A percentile compares a stretch with the other conserved stretches of the same genome.
These are phyloP conservation scores for Xenus cinereus DNA, from an alignment of 2,113 vertebrate genomes.

Conservation along the genomic window DNA sequence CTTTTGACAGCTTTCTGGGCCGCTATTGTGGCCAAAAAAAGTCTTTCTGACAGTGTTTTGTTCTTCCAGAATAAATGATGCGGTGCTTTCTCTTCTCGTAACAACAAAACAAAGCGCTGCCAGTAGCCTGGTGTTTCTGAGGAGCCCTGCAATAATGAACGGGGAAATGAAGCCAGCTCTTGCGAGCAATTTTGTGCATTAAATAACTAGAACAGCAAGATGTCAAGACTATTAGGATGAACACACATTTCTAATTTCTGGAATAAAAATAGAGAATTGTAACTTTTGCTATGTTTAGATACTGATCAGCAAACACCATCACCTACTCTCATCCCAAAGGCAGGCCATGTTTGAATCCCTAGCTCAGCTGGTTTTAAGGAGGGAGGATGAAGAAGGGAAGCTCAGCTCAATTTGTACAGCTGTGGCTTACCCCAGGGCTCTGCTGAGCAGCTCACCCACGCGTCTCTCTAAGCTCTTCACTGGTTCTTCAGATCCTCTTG, in stretches of 20 bases:
- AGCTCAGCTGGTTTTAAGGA: neutral
- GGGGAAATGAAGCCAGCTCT: neutral
- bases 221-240: rapidly evolving
- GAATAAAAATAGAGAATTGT: neutral
- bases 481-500: neutral
- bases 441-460: rapidly evolving
- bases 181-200: neutral
- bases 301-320: neutral
- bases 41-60: neutral
- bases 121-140: neutral
- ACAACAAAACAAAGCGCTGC: neutral
- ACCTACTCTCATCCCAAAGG: neutral
- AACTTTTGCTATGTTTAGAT: neutral
- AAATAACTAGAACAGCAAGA: neutral
- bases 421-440: neutral
- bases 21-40: neutral
- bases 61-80: neutral
- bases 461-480: rapidly evolving
- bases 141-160: neutral
- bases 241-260: rapidly evolving
- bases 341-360: neutral
- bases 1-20: neutral
- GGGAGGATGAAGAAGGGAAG: neutral
- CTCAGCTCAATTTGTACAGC: neutral
- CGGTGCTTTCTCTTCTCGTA: neutral